A percentile compares a stretch with the other conserved stretches of the same genome.
Conservation (phyloP, 2,113 vertebrate species). For the Aix galericulata region DNA sequence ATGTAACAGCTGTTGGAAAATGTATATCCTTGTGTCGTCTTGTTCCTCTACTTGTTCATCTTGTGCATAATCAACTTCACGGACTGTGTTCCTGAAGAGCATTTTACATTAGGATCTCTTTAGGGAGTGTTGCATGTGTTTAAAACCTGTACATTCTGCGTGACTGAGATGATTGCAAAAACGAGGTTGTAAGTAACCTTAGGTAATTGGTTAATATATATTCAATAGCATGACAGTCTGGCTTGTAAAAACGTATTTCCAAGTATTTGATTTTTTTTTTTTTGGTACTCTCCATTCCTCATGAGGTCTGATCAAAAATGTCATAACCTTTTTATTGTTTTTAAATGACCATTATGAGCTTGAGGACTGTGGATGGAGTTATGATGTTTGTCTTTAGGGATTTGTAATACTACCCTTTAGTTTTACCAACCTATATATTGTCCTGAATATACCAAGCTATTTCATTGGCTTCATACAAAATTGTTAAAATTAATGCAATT, state of each 20-base stretch:
- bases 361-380: rapidly evolving
- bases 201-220: neutral
- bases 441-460: neutral
- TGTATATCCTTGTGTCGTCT: neutral
- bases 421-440: neutral
- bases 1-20: slow-evolving; percentile 16
- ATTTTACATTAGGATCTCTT: neutral
- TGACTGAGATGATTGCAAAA: neutral
- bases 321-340: neutral
- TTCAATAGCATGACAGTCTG: neutral
- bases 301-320: neutral
- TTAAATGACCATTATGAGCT: neutral
- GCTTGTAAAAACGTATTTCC: neutral
- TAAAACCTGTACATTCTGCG: neutral
- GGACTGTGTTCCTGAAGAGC: neutral
- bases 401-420: neutral
- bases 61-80: neutral
- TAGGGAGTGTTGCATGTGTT: neutral
- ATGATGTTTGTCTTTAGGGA: neutral
- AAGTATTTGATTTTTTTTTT: neutral
- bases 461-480: neutral
- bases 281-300: neutral
- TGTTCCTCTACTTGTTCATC: neutral
- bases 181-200: neutral
- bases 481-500: neutral